A percentile compares a stretch with the other conserved stretches of the same genome.
These are phyloP conservation scores for Gymnoscopelus braueri DNA, from an alignment of 2,797 vertebrate species.

Conservation along the genomic window DNA sequence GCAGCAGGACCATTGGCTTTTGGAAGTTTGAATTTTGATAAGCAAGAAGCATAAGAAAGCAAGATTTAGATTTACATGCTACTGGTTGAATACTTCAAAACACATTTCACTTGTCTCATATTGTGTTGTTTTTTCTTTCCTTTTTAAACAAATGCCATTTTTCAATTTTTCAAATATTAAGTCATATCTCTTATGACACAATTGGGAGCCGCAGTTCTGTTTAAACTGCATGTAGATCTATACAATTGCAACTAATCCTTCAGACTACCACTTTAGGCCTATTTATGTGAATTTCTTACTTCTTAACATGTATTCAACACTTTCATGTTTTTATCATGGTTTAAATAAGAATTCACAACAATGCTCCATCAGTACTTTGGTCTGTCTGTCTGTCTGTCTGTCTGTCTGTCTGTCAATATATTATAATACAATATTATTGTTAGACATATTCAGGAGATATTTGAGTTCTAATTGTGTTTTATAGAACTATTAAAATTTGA, in stretches of 20 bases:
- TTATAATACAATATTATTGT: too few species aligned
- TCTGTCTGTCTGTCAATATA: too few species aligned
- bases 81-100: conserved; percentile 56
- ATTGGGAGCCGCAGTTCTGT: conserved; percentile 51
- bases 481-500: too few species aligned
- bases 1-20: conserved; percentile 46
- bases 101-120: conserved; percentile 48
- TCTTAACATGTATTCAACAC: neutral
- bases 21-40: conserved; percentile 65
- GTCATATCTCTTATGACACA: conserved; percentile 47
- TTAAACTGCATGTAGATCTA: conserved; percentile 46
- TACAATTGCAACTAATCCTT: conserved; percentile 42
- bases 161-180: conserved; percentile 27
- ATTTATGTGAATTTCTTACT: conserved; percentile 31
- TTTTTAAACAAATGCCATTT: neutral
- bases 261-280: conserved; percentile 14
- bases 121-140: conserved; percentile 10
- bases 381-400: too few species aligned
- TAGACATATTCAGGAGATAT: too few species aligned
- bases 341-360: conserved; percentile 17
- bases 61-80: conserved; percentile 56
- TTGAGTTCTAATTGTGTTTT: too few species aligned
- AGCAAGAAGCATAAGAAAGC: conserved; percentile 66
- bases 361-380: too few species aligned
- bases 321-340: too few species aligned